Percentiles rank a stretch among this genome's conserved stretches.
Evolutionary conservation across 2,797 vertebrate species (phyloP).

Genomic region (Vespertilio murinus): DNA sequence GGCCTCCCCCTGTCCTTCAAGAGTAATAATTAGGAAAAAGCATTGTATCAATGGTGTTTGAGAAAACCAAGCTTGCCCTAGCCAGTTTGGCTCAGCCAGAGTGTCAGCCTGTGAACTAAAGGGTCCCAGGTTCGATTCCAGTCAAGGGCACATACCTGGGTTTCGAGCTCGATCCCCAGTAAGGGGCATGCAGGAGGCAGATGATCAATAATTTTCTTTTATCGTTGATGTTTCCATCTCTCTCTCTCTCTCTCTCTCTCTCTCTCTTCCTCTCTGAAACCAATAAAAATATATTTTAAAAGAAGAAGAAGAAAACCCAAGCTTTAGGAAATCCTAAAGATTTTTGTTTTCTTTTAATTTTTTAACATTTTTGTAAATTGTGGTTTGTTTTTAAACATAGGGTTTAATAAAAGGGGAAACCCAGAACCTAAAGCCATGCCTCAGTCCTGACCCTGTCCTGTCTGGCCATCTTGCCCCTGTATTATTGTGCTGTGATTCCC

Average conservation of each 20-base stretch:
- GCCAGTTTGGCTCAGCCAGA: too few species aligned
- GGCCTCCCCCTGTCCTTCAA: neutral
- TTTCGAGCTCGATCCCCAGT: too few species aligned
- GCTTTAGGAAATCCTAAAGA: neutral
- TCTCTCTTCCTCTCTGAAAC: too few species aligned
- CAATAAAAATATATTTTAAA: too few species aligned
- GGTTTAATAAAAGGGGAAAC: slow-evolving; percentile 12
- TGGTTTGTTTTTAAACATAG: neutral
- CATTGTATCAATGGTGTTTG: neutral
- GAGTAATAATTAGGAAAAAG: neutral
- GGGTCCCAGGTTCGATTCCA: too few species aligned
- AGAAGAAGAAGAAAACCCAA: too few species aligned
- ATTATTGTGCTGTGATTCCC: neutral
- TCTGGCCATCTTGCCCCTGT: neutral
- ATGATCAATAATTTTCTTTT: too few species aligned
- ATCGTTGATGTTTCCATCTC: too few species aligned
- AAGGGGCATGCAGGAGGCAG: too few species aligned
- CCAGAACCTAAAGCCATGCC: neutral
- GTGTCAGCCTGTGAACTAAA: too few species aligned
- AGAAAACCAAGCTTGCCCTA: neutral
- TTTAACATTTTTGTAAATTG: neutral
- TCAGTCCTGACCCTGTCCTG: neutral
- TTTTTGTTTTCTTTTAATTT: neutral
- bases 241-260: too few species aligned
- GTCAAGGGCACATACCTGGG: too few species aligned